Evolutionary conservation across 1,140 invertebrate genomes (phyloP).

Genomic region (Brachionus angularis): DNA sequence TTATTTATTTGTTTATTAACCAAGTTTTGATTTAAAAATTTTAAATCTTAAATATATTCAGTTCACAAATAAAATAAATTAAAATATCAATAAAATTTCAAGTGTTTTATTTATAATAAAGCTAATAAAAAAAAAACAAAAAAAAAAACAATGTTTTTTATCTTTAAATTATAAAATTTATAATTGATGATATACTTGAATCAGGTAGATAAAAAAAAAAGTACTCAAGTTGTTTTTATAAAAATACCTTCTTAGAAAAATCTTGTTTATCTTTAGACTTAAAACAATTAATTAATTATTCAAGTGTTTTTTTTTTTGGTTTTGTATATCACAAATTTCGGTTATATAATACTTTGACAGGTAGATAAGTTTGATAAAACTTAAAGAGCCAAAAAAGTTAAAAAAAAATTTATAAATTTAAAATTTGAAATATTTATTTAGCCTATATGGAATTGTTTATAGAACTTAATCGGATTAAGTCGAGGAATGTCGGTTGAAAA

Average conservation of each 20-base stretch:
- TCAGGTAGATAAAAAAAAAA: background rate
- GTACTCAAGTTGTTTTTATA: background rate
- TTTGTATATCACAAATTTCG: background rate
- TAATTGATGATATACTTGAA: constrained; percentile 35
- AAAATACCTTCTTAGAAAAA: background rate
- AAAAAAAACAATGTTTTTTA: no score
- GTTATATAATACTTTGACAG: background rate
- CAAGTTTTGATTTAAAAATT: no score
- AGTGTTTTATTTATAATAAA: background rate
- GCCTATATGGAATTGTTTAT: no score
- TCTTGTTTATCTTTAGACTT: constrained; percentile 24
- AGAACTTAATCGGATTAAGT: no score
- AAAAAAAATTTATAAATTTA: no score
- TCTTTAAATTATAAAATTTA: background rate
- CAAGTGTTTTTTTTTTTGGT: no score
- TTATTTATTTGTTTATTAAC: no score
- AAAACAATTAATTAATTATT: constrained; percentile 23
- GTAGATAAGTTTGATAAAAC: no score
- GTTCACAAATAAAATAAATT: background rate
- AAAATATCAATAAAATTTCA: constrained; percentile 2
- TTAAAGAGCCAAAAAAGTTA: no score
- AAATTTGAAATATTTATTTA: no score
- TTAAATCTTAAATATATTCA: no score
- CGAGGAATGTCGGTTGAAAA: no score
- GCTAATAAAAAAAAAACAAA: constrained; percentile 18